phyloP scores from a whole-genome alignment of 2,113 vertebrate genomes.

The Protomyctophum bolini region DNA sequence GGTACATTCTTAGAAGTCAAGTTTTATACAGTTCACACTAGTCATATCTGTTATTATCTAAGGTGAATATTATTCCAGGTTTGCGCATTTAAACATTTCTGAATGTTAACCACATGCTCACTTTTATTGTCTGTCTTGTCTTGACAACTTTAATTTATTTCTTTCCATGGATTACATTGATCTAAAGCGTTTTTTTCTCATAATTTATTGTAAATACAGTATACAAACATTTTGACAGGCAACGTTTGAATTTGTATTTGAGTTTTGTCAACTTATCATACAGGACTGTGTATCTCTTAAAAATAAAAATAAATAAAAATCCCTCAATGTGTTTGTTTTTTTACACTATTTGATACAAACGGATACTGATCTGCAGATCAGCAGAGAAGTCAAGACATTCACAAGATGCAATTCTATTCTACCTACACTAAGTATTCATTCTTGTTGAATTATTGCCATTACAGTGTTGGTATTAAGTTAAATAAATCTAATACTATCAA shows the following conservation, averaged over 20 bases:
- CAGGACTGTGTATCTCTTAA: neutral
- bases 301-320: slow-evolving; percentile 25
- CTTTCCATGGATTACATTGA: neutral
- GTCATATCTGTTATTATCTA: neutral
- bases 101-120: slow-evolving; percentile 2
- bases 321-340: neutral
- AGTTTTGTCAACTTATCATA: slow-evolving; percentile 6
- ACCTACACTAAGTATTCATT: too few relatives aligned
- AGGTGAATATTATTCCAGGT: neutral
- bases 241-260: neutral
- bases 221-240: neutral
- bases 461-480: too few relatives aligned
- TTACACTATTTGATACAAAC: too few relatives aligned
- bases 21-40: neutral
- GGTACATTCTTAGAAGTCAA: neutral
- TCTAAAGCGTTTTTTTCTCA: neutral
- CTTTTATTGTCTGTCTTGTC: neutral
- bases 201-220: neutral
- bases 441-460: too few relatives aligned
- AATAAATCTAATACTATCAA: too few relatives aligned
- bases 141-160: slow-evolving; percentile 1
- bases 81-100: neutral
- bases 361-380: too few relatives aligned
- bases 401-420: too few relatives aligned
- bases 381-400: too few relatives aligned